Base-by-base conservation (phyloP, 1,140 invertebrate species). In the Apis dorsata region DNA sequence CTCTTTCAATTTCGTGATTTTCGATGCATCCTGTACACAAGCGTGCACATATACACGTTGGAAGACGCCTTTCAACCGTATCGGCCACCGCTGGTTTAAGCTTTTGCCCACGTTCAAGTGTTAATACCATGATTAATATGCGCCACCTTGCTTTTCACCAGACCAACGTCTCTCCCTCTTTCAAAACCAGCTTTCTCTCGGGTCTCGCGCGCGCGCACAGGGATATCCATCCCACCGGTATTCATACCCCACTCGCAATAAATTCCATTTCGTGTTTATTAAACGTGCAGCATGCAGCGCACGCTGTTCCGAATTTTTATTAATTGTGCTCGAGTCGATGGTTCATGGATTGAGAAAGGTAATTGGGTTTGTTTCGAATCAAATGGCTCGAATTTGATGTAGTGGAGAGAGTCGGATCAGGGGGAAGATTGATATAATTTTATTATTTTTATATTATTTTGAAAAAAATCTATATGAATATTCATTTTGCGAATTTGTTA, bases 111-210 rank as follows among this genome's bases (percentile, higher is more conserved):
- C 72, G 59, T 81, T 83, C 49, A 69, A 80, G 76, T 79, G 86
- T 80, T 85, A 89, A 89, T 87, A 85, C n/a, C 69, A 34, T 66
- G 72, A 86, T 89, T 89, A 89, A 89, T 89, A 89, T 83, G 85
- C 85, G 71, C 71, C 76, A 55, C 83, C 69, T 81, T 66, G 81
- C 77, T 81, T 73, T 73, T 69, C 63, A 72, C 78, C 49, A 57
- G 17, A 81, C 63, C 57, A 81, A 73, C 51, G 15, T 8, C 15
- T 60, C 34, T 60, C n/a, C 21, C 17, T 11, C 24, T 24, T 5
- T n/a, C 55, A 69, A 68, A 62, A 17, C 57, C 62, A 75, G 44
- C 73, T 68, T 57, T 17, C 24, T 13, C 51, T 57, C 24, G n/a
- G 15, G 28, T 9, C 7, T 13, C 28, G 12, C 51, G 44, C 24